Conservation (phyloP, 2,797 vertebrate genomes). For the Neosalanx taihuensis region DNA sequence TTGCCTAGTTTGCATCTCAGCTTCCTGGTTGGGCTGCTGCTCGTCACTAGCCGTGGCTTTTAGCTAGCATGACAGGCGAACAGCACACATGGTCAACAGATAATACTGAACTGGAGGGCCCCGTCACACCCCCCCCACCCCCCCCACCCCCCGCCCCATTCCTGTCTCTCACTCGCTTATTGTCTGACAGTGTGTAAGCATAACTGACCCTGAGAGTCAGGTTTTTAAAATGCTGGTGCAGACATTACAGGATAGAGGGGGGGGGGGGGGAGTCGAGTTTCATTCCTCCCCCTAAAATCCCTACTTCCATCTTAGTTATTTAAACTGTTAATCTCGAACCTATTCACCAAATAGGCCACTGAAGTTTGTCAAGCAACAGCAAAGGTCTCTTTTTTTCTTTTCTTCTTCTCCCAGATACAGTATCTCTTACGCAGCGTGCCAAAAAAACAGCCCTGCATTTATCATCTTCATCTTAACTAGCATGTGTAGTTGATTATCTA, state of each 20-base stretch:
- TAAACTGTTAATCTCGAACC: neutral
- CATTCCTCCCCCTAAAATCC: neutral
- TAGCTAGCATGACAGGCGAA: neutral
- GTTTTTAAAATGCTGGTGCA: neutral
- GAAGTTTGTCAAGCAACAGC: neutral
- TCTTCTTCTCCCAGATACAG: slow-evolving; percentile 27
- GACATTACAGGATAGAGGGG: neutral
- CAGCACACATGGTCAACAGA: slow-evolving; percentile 29
- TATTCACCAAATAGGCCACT: neutral
- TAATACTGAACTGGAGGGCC: slow-evolving; percentile 7
- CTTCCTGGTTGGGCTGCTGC: neutral
- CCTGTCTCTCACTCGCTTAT: neutral
- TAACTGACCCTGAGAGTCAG: neutral
- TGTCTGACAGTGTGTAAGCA: neutral
- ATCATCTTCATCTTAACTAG: slow-evolving; percentile 31
- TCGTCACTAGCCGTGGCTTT: neutral
- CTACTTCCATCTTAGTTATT: neutral
- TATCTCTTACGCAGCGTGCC: slow-evolving; percentile 26
- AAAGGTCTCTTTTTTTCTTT: slow-evolving; percentile 14
- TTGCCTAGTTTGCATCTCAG: neutral
- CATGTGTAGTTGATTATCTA: neutral
- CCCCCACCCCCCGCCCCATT: neutral
- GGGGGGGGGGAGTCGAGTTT: neutral
- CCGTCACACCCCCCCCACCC: neutral
- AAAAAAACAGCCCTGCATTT: slow-evolving; percentile 28